These are phyloP conservation scores for Polietes domitor DNA, from an alignment of 2,888 invertebrate species.

Conservation along the genomic window DNA sequence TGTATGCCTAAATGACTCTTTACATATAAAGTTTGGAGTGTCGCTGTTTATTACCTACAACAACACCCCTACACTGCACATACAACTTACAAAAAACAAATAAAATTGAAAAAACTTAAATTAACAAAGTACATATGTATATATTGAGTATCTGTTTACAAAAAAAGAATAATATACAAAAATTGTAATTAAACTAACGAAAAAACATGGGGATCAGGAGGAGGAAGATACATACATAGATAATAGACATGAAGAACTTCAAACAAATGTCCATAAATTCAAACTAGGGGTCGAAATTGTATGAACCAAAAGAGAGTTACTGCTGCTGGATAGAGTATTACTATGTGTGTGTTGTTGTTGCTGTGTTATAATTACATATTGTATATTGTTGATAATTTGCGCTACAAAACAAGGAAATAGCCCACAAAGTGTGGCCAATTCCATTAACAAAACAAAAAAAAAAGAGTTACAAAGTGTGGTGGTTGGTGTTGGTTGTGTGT, in stretches of 20 bases:
- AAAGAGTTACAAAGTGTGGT: not conserved
- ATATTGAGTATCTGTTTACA: conserved; percentile 65
- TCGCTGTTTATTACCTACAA: no score
- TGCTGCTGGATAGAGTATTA: not conserved
- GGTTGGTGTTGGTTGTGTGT: not conserved
- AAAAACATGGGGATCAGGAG: not conserved
- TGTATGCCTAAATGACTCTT: conserved; percentile 27
- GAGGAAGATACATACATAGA: not conserved
- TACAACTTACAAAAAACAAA: conserved; percentile 51
- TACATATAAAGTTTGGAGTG: conserved; percentile 58
- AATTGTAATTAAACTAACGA: conserved; percentile 58
- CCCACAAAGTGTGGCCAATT: not conserved
- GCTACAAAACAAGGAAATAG: conserved; percentile 41
- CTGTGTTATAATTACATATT: conserved; percentile 10
- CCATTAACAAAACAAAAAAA: not conserved
- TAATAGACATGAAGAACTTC: conserved; percentile 11
- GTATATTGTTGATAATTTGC: conserved; percentile 23
- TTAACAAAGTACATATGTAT: conserved; percentile 25
- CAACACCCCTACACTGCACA: conserved; percentile 44
- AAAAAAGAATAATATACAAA: conserved; percentile 39
- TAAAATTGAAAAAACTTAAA: conserved; percentile 37
- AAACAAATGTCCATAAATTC: conserved; percentile 34
- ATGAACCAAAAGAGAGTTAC: conserved; percentile 1
- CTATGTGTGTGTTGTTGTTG: conserved; percentile 60
- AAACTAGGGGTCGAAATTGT: conserved; percentile 26